Conservation (phyloP, 1,140 invertebrate genomes). For the Ceratina australensis region DNA sequence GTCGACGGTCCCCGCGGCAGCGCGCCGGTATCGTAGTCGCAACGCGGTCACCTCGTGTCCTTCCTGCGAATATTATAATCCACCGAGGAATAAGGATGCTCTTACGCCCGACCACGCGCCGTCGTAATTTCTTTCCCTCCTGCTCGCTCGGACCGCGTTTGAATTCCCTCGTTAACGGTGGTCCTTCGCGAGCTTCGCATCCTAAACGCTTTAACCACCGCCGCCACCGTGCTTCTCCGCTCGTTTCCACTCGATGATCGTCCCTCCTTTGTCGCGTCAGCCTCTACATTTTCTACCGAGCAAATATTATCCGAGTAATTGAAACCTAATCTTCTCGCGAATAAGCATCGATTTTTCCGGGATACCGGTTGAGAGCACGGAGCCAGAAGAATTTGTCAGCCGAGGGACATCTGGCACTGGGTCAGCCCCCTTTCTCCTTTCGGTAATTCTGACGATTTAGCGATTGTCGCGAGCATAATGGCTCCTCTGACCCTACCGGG, state of each 20-base stretch:
- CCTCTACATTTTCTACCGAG: background rate
- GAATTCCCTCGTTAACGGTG: constrained; percentile 34
- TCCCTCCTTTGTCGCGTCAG: background rate
- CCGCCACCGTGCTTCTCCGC: background rate
- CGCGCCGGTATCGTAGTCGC: constrained; percentile 22
- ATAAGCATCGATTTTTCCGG: constrained; percentile 35
- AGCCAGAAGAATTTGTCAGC: constrained; percentile 51
- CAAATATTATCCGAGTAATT: background rate
- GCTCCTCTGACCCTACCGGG: constrained; percentile 37
- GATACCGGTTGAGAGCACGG: background rate
- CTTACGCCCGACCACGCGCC: constrained; percentile 5
- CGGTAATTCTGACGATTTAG: constrained; percentile 68
- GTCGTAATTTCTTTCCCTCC: constrained; percentile 23
- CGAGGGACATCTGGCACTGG: background rate
- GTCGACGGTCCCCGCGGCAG: constrained; percentile 9
- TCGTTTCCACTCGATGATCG: constrained; percentile 10
- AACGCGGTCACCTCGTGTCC: constrained; percentile 33
- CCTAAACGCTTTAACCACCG: background rate
- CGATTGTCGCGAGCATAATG: constrained; percentile 60
- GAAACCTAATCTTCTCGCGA: background rate
- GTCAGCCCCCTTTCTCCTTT: constrained; percentile 7
- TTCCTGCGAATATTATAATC: constrained; percentile 50
- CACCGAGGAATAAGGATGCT: constrained; percentile 9
- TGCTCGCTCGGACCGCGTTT: constrained; percentile 3
- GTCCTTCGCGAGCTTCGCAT: background rate